Conservation (phyloP, 1,140 invertebrate genomes). For the Maniola jurtina region DNA sequence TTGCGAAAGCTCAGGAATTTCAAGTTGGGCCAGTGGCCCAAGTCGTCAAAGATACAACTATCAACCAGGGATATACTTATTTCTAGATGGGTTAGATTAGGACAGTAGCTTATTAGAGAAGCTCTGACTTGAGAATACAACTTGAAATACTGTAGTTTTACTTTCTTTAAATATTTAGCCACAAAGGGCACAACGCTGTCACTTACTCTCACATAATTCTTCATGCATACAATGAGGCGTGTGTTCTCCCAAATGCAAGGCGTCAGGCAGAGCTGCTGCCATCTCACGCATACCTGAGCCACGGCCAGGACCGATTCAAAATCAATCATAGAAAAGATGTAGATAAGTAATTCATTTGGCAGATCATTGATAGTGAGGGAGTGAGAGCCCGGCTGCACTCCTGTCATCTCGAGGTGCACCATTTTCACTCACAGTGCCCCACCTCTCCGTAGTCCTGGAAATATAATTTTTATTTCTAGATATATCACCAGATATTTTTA, state of each 20-base stretch:
- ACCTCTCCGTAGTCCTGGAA: conserved; percentile 55
- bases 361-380: conserved; percentile 73
- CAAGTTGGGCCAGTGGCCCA: conserved; percentile 73
- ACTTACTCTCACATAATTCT: conserved; percentile 74
- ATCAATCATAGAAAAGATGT: conserved; percentile 77
- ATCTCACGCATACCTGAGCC: conserved; percentile 73
- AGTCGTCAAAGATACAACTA: conserved; percentile 76
- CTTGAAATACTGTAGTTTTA: conserved; percentile 78
- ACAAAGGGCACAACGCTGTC: conserved; percentile 76
- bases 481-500: neutral
- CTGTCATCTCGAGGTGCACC: conserved; percentile 72
- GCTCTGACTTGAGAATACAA: conserved; percentile 75
- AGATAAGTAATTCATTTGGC: conserved; percentile 77
- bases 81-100: conserved; percentile 77
- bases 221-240: conserved; percentile 75
- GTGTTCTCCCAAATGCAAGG: conserved; percentile 77
- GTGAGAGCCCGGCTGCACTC: conserved; percentile 50
- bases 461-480: conserved; percentile 2
- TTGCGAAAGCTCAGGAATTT: conserved; percentile 77
- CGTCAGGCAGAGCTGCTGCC: conserved; percentile 73
- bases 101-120: conserved; percentile 73
- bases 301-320: conserved; percentile 73
- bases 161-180: conserved; percentile 74
- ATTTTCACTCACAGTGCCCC: conserved; percentile 47
- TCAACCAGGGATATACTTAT: conserved; percentile 79